A percentile compares a stretch with the other conserved stretches of the same genome.
phyloP scores from a whole-genome alignment of 2,888 invertebrate genomes.

The Trypoxylon attenuatum region DNA sequence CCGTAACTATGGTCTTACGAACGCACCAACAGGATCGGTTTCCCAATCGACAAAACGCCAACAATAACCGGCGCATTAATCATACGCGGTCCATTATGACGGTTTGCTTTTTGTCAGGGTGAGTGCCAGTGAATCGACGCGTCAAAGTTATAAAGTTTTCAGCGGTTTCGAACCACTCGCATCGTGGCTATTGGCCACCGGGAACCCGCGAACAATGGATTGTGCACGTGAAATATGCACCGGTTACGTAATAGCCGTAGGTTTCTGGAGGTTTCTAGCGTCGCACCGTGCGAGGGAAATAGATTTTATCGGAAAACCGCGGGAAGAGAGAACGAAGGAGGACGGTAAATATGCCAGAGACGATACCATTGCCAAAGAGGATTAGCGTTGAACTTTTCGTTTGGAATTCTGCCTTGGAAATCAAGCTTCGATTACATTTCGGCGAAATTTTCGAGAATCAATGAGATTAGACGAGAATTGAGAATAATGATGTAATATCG shows the following conservation, averaged over 20 bases:
- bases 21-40: no score
- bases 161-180: slow-evolving; percentile 12
- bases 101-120: background rate
- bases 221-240: slow-evolving; percentile 17
- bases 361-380: no score
- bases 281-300: slow-evolving; percentile 4
- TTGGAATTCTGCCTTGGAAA: no score
- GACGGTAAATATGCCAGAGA: background rate
- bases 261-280: slow-evolving; percentile 16
- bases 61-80: slow-evolving; percentile 12
- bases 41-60: slow-evolving; percentile 3
- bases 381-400: no score
- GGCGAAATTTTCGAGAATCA: no score
- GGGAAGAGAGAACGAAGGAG: background rate
- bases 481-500: no score
- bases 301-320: slow-evolving; percentile 19
- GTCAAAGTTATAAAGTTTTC: slow-evolving; percentile 7
- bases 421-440: no score
- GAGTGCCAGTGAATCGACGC: no score
- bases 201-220: slow-evolving; percentile 19
- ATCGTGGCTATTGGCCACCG: no score
- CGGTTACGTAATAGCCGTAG: slow-evolving; percentile 8
- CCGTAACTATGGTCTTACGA: no score
- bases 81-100: slow-evolving; percentile 2
- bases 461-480: no score